Evolutionary conservation across 92 coral and sea anemone genomes (phyloP).

Genomic region (Actinostola sp.): DNA sequence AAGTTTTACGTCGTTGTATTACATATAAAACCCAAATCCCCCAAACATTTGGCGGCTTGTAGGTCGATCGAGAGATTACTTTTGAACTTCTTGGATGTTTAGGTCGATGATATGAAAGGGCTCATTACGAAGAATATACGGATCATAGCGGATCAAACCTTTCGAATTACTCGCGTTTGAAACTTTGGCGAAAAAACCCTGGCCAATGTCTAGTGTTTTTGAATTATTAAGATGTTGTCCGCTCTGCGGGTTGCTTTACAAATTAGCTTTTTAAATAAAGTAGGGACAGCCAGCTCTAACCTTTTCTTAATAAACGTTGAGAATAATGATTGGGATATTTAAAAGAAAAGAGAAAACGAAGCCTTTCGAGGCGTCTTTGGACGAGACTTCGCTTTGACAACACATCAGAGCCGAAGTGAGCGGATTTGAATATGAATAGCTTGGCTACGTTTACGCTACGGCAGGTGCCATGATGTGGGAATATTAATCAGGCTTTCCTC

Average conservation of each 20-base stretch:
- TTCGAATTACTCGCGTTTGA: no score
- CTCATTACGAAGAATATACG: no score
- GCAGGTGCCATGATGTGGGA: conserved; percentile 28
- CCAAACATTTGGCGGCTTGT: no score
- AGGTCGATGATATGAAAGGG: no score
- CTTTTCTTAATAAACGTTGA: not conserved
- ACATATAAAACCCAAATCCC: no score
- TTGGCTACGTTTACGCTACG: conserved; percentile 13
- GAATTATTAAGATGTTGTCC: conserved; percentile 11
- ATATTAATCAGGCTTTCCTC: conserved; percentile 14
- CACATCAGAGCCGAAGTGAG: conserved; percentile 8
- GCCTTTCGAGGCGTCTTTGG: conserved; percentile 32
- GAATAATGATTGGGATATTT: not conserved
- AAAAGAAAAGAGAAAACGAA: not conserved
- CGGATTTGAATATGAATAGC: conserved; percentile 77
- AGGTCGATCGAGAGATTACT: no score
- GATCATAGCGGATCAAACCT: no score
- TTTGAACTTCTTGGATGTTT: no score
- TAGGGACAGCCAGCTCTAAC: not conserved
- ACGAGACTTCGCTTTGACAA: conserved; percentile 23
- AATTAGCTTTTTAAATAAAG: conserved; percentile 22
- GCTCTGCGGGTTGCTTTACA: not conserved
- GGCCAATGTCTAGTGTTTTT: no score
- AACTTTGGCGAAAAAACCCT: no score
- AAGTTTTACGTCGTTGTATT: no score